Evolutionary conservation across 1,140 invertebrate species (phyloP).

Genomic region (Proales similis): DNA sequence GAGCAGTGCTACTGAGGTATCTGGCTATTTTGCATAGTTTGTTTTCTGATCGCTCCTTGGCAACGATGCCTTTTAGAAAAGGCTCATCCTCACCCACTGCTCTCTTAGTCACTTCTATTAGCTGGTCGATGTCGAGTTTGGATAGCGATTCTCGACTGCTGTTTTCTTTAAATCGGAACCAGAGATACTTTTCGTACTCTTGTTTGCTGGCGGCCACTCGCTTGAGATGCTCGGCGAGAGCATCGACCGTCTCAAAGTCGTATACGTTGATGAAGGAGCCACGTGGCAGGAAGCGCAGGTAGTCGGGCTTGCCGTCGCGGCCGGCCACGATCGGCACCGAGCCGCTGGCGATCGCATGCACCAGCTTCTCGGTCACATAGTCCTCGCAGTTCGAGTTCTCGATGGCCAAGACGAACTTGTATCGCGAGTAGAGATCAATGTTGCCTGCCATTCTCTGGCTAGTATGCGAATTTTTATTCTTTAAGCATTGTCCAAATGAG

Average conservation of each 20-base stretch:
- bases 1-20: background rate
- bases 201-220: slow-evolving; percentile 5
- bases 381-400: slow-evolving; percentile 79
- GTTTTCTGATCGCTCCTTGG: slow-evolving; percentile 32
- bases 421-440: slow-evolving; percentile 46
- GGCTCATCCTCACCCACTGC: background rate
- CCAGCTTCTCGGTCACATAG: slow-evolving; percentile 78
- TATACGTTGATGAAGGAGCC: slow-evolving; percentile 36
- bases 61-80: slow-evolving; percentile 9
- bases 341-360: slow-evolving; percentile 27
- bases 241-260: slow-evolving; percentile 27
- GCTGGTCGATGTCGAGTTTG: background rate
- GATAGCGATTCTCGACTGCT: slow-evolving; percentile 3
- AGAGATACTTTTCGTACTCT: slow-evolving; percentile 31
- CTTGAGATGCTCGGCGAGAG: slow-evolving; percentile 27
- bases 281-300: slow-evolving; percentile 23
- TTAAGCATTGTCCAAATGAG: slow-evolving; percentile 26
- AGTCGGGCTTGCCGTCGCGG: slow-evolving; percentile 16
- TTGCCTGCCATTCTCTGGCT: slow-evolving; percentile 11
- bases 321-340: slow-evolving; percentile 37
- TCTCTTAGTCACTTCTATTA: background rate
- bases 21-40: slow-evolving; percentile 34
- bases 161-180: slow-evolving; percentile 12
- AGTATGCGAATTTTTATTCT: slow-evolving; percentile 40
- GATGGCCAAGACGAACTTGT: slow-evolving; percentile 75